Evolutionary conservation across 2,113 vertebrate genomes (phyloP).

Genomic region (Pyrgilauda ruficollis): DNA sequence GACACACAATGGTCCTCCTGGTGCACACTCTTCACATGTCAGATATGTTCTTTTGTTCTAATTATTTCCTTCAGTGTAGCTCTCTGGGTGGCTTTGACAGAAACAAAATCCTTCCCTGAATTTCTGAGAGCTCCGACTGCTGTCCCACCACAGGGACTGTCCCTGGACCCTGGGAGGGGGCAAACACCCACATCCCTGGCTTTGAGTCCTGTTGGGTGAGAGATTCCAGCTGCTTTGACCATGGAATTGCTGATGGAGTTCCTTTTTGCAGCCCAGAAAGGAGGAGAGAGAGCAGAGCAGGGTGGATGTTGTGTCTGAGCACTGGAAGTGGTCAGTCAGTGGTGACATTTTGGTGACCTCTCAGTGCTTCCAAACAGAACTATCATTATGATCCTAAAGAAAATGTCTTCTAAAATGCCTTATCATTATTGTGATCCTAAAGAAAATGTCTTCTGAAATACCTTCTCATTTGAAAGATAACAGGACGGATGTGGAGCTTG

Average conservation of each 20-base stretch:
- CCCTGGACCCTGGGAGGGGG: not conserved
- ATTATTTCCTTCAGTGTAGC: not conserved
- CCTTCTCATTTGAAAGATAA: not conserved
- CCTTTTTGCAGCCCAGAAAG: not conserved
- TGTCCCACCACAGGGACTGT: not conserved
- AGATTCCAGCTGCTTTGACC: not conserved
- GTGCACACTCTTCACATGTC: not conserved
- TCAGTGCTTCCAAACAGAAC: not conserved
- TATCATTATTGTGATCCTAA: not conserved
- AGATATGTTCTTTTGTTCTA: not conserved
- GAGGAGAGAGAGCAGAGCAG: not conserved
- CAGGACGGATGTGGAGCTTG: not conserved
- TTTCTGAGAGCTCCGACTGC: not conserved
- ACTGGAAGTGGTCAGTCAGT: not conserved
- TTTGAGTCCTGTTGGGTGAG: rapidly evolving
- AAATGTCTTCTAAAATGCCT: not conserved
- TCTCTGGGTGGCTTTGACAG: not conserved
- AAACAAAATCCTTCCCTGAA: not conserved
- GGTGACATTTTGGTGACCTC: not conserved
- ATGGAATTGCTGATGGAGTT: not conserved
- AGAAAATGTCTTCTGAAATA: not conserved
- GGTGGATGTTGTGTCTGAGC: not conserved
- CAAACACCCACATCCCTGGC: rapidly evolving
- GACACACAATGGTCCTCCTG: not conserved
- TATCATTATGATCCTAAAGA: not conserved